phyloP scores from a whole-genome alignment of 23 tunicate species.

The Ascidia mentula region DNA sequence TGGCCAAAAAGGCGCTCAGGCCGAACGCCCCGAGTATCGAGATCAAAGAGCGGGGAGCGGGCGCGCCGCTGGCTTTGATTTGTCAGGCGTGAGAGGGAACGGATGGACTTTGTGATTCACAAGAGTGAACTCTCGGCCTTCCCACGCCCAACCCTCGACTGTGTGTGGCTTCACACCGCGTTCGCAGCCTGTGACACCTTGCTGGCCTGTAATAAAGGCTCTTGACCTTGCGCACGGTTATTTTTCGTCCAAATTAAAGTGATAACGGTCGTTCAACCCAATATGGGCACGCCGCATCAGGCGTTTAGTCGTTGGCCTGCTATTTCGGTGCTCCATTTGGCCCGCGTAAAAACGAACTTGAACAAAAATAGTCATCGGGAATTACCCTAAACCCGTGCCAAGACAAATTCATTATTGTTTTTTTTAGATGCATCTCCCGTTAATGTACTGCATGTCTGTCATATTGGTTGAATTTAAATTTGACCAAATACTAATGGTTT shows the following conservation, averaged over 20 bases:
- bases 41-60: not conserved
- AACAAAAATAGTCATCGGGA: too few species aligned
- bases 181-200: not conserved
- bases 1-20: not conserved
- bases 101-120: constrained; percentile 8
- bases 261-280: not conserved
- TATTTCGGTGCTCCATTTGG: too few species aligned
- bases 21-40: not conserved
- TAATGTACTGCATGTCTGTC: too few species aligned
- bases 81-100: not conserved
- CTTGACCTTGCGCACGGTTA: not conserved
- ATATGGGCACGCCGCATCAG: too few species aligned
- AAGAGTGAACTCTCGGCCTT: constrained; percentile 4
- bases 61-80: not conserved
- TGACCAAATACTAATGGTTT: too few species aligned
- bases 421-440: too few species aligned
- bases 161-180: not conserved
- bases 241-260: constrained; percentile 3
- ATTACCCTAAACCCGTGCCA: too few species aligned
- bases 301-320: too few species aligned
- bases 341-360: too few species aligned
- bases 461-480: too few species aligned
- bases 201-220: not conserved
- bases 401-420: too few species aligned
- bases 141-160: not conserved